Percentiles rank a stretch among this genome's conserved stretches.
Evolutionary conservation across 2,797 vertebrate genomes (phyloP).

Genomic region (Botia almorhae): DNA sequence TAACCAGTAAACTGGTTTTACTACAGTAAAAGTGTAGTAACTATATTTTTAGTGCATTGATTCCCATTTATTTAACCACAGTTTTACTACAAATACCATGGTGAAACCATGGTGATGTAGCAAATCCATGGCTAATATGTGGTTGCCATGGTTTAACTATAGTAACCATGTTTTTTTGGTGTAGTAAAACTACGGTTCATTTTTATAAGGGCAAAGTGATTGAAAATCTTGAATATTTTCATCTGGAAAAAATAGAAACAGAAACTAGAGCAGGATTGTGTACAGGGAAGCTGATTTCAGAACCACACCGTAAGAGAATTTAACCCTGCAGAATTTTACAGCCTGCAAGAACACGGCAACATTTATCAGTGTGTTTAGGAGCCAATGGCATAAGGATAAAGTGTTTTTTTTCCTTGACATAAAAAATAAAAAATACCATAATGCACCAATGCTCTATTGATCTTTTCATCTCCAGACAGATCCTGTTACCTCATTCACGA

Average conservation of each 20-base stretch:
- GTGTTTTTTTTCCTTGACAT: not conserved
- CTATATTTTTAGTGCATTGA: too few relatives aligned
- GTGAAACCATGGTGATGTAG: too few relatives aligned
- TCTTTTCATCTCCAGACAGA: not conserved
- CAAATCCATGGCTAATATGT: too few relatives aligned
- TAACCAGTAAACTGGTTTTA: too few relatives aligned
- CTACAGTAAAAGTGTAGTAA: too few relatives aligned
- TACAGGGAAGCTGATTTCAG: not conserved
- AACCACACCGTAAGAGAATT: not conserved
- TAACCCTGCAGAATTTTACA: not conserved
- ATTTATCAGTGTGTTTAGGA: not conserved
- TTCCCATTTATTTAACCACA: too few relatives aligned
- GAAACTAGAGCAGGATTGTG: not conserved
- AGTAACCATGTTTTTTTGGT: too few relatives aligned
- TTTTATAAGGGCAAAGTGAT: too few relatives aligned
- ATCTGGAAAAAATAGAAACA: not conserved
- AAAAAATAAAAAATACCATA: not conserved
- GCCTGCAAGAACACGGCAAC: slow-evolving; percentile 9
- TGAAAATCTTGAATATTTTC: not conserved
- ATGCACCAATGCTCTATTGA: not conserved
- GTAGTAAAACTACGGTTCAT: too few relatives aligned
- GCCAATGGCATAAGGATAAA: not conserved
- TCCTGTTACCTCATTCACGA: not conserved
- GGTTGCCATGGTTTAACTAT: too few relatives aligned
- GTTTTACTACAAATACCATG: too few relatives aligned